Evolutionary conservation across 2,113 vertebrate genomes (phyloP).

Genomic region (Odobenus rosmarus): DNA sequence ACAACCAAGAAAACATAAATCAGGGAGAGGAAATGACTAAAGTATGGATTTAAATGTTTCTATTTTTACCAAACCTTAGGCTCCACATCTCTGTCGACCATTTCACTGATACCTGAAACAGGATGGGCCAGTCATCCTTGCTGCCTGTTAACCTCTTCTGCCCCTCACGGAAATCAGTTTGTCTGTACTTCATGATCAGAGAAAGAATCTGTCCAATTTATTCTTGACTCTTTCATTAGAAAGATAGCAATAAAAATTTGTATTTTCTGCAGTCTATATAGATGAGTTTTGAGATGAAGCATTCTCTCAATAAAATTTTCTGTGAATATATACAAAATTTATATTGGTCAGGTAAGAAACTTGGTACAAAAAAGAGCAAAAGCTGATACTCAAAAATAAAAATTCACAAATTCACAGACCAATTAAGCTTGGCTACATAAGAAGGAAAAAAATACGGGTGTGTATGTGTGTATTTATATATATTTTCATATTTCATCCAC

Average conservation of each 20-base stretch:
- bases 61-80: not conserved
- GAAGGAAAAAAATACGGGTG: not conserved
- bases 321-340: not conserved
- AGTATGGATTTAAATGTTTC: not conserved
- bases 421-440: not conserved
- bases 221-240: not conserved
- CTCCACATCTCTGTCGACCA: not conserved
- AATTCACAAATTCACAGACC: not conserved
- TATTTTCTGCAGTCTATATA: not conserved
- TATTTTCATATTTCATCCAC: not conserved
- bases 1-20: not conserved
- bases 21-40: constrained; percentile 1
- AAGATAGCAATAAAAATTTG: not conserved
- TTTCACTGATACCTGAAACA: not conserved
- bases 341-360: not conserved
- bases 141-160: not conserved
- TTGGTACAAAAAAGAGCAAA: not conserved
- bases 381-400: not conserved
- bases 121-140: accelerated
- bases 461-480: not conserved
- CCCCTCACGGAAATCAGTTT: not conserved
- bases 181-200: not conserved
- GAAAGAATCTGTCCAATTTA: not conserved
- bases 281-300: not conserved
- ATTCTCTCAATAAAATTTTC: not conserved